Base-by-base conservation (phyloP, 1,140 invertebrate genomes). In the Diploscapter pachys region DNA sequence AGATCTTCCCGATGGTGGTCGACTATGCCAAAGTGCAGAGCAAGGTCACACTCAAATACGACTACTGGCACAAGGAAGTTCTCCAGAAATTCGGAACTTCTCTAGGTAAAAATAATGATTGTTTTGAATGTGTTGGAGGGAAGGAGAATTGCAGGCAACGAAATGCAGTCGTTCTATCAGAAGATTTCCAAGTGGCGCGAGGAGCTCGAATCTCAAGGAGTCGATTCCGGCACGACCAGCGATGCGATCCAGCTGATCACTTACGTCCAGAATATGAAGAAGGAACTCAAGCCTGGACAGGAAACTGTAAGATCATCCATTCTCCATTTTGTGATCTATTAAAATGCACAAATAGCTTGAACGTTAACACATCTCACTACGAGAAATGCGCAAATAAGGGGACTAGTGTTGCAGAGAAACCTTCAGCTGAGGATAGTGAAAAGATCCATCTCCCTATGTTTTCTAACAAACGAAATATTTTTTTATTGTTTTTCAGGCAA, bases 11-110 rank as follows among this genome's bases (percentile, higher is more conserved):
- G 0, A 92, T 99, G n/a, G 91, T 97, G 9, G 94, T 99, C 76
- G 96, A 99, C 86, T 99, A 97, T 89, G 93, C 93, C 3, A 97
- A 98, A 88, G 95, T 98, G 2, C 97, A 99, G 87, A 95, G 94
- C 78, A 99, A 99, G 88, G 96, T 99, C 1, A 94, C 94, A 0
- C 88, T 99, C 64, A 99, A 99, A 86, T 99, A 99, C 86, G 97
- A 99, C 87, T 96, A 95, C 0, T 98, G 96, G 96, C 96, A 99
- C 86, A 98, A 98, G 87, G 96, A 99, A 84, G 95, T 96, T 51
- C 89, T 99, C 11, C 93, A 93, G 6, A 93, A 91, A 56, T 79
- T 71, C 50, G 62, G 86, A 98, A 98, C 86, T 95, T 98, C 87
- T 95, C 94, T 0, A 97, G 95, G 94, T 96, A 31, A 31, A 31